Conservation (phyloP, 2,113 vertebrate species). For the Gnathonemus longibarbis region DNA sequence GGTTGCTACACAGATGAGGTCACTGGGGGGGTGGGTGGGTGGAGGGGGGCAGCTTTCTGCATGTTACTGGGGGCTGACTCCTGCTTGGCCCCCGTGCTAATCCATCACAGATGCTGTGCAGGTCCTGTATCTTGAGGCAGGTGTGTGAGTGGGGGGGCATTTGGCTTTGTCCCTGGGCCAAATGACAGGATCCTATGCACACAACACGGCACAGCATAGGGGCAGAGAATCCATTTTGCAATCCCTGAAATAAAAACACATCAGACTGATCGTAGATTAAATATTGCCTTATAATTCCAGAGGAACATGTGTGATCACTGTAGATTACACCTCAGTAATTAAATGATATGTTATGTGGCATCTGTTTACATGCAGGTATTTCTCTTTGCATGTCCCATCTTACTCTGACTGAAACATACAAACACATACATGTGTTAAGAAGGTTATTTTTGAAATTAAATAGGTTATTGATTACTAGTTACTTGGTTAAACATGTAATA, state of each 20-base stretch:
- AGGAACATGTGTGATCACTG: not conserved
- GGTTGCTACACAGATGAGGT: not conserved
- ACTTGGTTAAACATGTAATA: not conserved
- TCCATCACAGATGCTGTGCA: not conserved
- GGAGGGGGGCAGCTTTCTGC: not conserved
- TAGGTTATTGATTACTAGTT: no score
- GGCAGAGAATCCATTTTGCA: not conserved
- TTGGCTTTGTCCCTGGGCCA: not conserved
- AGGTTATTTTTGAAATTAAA: not conserved
- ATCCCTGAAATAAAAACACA: not conserved
- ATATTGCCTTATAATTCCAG: not conserved
- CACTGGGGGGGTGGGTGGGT: not conserved
- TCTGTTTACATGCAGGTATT: not conserved
- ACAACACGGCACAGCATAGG: not conserved
- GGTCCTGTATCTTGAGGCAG: not conserved
- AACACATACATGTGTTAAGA: not conserved
- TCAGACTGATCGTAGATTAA: not conserved
- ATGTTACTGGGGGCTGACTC: not conserved
- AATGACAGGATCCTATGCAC: not conserved
- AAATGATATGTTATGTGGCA: not conserved
- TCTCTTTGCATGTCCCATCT: not conserved
- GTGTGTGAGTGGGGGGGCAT: not conserved
- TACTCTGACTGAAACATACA: not conserved
- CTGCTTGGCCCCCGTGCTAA: not conserved
- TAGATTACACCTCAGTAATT: not conserved